Percentiles rank a stretch among this genome's conserved stretches.
Conservation (phyloP, 2,888 invertebrate species). For the Megaustenia siamemsis region DNA sequence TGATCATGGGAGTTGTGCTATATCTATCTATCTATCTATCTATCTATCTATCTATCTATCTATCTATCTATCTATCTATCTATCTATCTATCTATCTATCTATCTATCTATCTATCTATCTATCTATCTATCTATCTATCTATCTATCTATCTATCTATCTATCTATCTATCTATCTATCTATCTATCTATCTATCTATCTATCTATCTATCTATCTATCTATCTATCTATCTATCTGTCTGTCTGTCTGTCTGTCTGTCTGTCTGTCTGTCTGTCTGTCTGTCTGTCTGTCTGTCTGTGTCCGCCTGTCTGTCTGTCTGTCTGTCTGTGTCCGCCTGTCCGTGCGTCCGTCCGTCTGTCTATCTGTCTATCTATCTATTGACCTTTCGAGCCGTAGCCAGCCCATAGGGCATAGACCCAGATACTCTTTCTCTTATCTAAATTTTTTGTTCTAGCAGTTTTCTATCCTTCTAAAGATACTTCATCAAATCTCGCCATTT, state of each 20-base stretch:
- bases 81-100: neutral
- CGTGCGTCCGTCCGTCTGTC: no score
- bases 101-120: slow-evolving; percentile 42
- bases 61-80: slow-evolving; percentile 38
- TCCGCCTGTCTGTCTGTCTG: no score
- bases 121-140: slow-evolving; percentile 1
- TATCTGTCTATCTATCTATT: no score
- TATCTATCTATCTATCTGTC: neutral
- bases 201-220: neutral
- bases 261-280: neutral
- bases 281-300: neutral
- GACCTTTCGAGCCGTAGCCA: no score
- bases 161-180: neutral
- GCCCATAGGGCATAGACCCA: no score
- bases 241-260: neutral
- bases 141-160: neutral
- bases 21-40: slow-evolving; percentile 16
- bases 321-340: no score
- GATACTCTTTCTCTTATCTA: no score
- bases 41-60: neutral
- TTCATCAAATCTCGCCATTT: no score
- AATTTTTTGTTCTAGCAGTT: no score
- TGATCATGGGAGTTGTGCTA: no score
- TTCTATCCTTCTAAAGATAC: no score
- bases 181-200: no score